Evolutionary conservation across 2,888 invertebrate genomes (phyloP).

Genomic region (Periphyllus acericola): DNA sequence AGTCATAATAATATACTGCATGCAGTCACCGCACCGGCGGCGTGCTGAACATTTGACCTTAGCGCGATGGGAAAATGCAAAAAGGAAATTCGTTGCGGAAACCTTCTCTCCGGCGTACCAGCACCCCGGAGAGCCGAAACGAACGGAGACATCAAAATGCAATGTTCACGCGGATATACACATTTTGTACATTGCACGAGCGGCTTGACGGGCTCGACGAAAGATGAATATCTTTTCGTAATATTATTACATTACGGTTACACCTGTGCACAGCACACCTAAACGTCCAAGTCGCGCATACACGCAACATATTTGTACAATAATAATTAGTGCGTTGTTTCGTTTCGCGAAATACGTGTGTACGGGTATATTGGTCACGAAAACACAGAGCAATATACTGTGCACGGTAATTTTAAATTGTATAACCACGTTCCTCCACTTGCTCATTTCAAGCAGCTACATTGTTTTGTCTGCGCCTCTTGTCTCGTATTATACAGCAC

Average conservation of each 20-base stretch:
- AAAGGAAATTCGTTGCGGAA: neutral
- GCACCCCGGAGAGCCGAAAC: neutral
- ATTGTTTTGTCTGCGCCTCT: constrained; percentile 44
- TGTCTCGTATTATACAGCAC: neutral
- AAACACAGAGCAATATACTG: neutral
- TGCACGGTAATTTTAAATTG: constrained; percentile 34
- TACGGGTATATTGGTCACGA: neutral
- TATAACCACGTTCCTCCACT: constrained; percentile 41
- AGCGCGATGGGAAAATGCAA: neutral
- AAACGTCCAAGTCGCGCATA: neutral
- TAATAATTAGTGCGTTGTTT: neutral
- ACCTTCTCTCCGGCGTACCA: neutral
- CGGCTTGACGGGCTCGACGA: neutral
- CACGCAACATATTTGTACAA: neutral
- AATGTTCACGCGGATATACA: neutral
- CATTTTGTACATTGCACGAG: neutral
- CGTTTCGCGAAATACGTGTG: neutral
- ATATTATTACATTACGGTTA: neutral
- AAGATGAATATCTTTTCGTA: neutral
- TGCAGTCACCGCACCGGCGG: neutral
- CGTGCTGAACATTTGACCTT: neutral
- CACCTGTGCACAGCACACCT: neutral
- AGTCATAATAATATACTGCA: neutral
- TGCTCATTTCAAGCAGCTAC: constrained; percentile 32
- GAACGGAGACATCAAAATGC: neutral